Evolutionary conservation across 1,140 invertebrate species (phyloP).

Genomic region (Trachymyrmex septentrionalis): DNA sequence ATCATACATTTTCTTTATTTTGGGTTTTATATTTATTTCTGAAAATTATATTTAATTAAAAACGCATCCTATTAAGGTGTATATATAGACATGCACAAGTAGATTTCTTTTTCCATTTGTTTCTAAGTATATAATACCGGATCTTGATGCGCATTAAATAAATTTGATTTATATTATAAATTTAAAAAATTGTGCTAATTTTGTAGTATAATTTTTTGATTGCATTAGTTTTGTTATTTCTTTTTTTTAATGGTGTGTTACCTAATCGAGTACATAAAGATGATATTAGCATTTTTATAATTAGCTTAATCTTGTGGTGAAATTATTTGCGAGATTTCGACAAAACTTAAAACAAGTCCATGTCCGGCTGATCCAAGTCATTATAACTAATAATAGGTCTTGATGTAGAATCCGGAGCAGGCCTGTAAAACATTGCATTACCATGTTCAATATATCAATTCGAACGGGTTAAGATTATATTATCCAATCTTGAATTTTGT

Average conservation of each 20-base stretch:
- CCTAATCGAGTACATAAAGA: slow-evolving; percentile 61
- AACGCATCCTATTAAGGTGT: not conserved
- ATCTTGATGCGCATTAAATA: slow-evolving; percentile 39
- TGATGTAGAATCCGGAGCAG: slow-evolving; percentile 87
- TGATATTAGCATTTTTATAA: not conserved
- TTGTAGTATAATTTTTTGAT: slow-evolving; percentile 67
- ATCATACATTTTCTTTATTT: slow-evolving; percentile 20
- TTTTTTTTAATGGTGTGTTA: slow-evolving; percentile 58
- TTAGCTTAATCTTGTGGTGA: not conserved
- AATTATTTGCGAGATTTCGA: slow-evolving; percentile 56
- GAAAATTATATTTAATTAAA: slow-evolving; percentile 22
- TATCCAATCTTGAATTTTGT: slow-evolving; percentile 16
- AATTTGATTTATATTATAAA: slow-evolving; percentile 25
- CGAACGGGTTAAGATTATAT: not conserved
- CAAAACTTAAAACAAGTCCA: slow-evolving; percentile 89
- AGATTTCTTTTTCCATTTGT: not conserved
- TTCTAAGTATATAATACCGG: not conserved
- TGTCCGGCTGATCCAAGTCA: slow-evolving; percentile 94
- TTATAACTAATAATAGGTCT: slow-evolving; percentile 93
- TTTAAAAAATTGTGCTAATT: slow-evolving; percentile 69
- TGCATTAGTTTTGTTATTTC: slow-evolving; percentile 3
- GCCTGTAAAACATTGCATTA: slow-evolving; percentile 86
- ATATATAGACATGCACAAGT: not conserved
- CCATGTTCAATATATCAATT: slow-evolving; percentile 43
- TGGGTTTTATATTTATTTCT: not conserved